These are phyloP conservation scores for Urocynchramus pylzowi DNA, from an alignment of 2,113 vertebrate genomes.

Conservation along the genomic window DNA sequence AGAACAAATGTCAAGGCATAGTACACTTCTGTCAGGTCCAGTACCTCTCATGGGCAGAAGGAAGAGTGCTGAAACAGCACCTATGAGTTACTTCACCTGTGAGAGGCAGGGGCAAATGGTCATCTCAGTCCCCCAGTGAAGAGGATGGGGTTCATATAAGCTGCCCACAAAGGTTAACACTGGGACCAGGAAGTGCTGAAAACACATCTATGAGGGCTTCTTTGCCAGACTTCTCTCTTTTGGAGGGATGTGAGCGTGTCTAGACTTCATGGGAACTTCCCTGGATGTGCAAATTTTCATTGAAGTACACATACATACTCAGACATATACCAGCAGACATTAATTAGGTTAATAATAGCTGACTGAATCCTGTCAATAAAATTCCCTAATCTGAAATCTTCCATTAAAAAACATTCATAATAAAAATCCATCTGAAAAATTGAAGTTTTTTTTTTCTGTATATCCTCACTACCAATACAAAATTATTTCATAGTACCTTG, in stretches of 20 bases:
- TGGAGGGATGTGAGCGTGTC: not conserved
- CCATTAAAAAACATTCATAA: not conserved
- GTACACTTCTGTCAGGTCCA: not conserved
- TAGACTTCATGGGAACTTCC: not conserved
- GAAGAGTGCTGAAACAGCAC: not conserved
- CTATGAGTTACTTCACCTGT: not conserved
- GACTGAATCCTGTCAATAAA: not conserved
- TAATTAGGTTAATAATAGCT: not conserved
- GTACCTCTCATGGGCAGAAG: not conserved
- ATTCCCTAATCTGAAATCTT: not conserved
- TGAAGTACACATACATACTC: not conserved
- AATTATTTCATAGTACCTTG: not conserved
- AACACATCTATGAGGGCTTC: rapidly evolving
- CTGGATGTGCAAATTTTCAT: not conserved
- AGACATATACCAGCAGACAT: not conserved
- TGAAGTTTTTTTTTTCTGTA: not conserved
- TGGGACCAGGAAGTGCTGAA: not conserved
- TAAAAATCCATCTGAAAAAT: not conserved
- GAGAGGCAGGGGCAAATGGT: not conserved
- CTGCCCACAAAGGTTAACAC: not conserved
- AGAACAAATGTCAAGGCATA: not conserved
- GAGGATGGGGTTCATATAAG: not conserved
- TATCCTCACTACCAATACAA: not conserved
- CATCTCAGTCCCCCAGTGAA: not conserved
- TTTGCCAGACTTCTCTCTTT: not conserved